Conservation (phyloP, 2,797 vertebrate species). For the Smutsia temminckii region DNA sequence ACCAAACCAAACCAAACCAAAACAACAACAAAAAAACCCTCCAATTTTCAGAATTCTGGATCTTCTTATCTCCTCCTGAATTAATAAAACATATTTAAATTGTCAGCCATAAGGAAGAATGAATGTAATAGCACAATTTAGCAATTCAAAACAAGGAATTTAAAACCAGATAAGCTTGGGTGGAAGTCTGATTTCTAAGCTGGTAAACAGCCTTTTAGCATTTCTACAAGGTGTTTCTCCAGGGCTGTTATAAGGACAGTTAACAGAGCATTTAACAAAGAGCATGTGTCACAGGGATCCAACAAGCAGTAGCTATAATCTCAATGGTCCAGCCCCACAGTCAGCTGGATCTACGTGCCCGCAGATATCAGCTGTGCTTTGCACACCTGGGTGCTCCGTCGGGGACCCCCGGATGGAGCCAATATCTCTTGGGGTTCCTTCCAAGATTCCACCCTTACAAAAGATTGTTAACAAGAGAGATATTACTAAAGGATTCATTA, state of each 20-base stretch:
- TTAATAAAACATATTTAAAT: neutral
- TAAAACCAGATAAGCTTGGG: neutral
- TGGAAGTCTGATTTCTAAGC: neutral
- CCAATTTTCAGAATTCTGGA: constrained; percentile 41
- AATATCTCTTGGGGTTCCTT: neutral
- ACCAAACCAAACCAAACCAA: neutral
- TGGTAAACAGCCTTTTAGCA: neutral
- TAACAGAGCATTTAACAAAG: neutral
- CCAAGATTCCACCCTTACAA: neutral
- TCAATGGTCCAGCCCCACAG: neutral
- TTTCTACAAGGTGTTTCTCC: neutral
- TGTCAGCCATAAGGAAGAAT: neutral
- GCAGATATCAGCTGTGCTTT: neutral
- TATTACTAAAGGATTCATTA: neutral
- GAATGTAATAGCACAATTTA: neutral
- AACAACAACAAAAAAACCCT: neutral
- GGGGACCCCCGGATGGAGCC: neutral
- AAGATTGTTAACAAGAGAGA: neutral
- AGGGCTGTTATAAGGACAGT: neutral
- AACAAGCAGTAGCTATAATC: neutral
- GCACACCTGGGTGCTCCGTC: neutral
- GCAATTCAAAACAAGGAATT: constrained; percentile 1
- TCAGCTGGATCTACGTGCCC: no score
- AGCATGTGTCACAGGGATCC: neutral
- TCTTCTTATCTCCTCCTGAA: constrained; percentile 27